Evolutionary conservation across 2,113 vertebrate species (phyloP).

Genomic region (Siniperca knerii): DNA sequence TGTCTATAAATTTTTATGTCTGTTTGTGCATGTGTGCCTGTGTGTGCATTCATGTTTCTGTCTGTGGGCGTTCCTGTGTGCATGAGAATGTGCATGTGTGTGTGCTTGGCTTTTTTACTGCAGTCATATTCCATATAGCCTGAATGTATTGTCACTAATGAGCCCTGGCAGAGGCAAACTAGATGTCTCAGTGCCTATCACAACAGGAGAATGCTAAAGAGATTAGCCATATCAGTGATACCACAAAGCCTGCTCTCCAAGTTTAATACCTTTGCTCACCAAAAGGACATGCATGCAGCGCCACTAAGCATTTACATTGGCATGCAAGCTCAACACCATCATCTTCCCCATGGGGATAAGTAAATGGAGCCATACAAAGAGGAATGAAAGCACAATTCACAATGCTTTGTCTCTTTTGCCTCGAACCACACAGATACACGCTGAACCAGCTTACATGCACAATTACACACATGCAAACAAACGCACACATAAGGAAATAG

Average conservation of each 20-base stretch:
- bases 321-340: constrained; percentile 58
- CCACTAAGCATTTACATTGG: constrained; percentile 57
- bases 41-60: background rate
- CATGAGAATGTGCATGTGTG: background rate
- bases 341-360: constrained; percentile 54
- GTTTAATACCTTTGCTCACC: constrained; percentile 68
- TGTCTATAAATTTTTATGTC: background rate
- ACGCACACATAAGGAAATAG: background rate
- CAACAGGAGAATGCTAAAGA: constrained; percentile 66
- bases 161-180: constrained; percentile 61
- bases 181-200: constrained; percentile 61
- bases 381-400: constrained; percentile 49
- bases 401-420: constrained; percentile 48
- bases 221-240: constrained; percentile 68
- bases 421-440: constrained; percentile 20
- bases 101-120: constrained; percentile 33
- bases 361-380: constrained; percentile 57
- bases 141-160: constrained; percentile 59
- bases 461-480: constrained; percentile 11
- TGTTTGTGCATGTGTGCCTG: background rate
- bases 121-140: constrained; percentile 45
- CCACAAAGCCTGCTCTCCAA: constrained; percentile 61
- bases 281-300: constrained; percentile 60
- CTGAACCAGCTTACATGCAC: constrained; percentile 23
- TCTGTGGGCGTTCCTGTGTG: background rate